These are phyloP conservation scores for Melopsittacus undulatus DNA, from an alignment of 2,797 vertebrate genomes.

Conservation along the genomic window DNA sequence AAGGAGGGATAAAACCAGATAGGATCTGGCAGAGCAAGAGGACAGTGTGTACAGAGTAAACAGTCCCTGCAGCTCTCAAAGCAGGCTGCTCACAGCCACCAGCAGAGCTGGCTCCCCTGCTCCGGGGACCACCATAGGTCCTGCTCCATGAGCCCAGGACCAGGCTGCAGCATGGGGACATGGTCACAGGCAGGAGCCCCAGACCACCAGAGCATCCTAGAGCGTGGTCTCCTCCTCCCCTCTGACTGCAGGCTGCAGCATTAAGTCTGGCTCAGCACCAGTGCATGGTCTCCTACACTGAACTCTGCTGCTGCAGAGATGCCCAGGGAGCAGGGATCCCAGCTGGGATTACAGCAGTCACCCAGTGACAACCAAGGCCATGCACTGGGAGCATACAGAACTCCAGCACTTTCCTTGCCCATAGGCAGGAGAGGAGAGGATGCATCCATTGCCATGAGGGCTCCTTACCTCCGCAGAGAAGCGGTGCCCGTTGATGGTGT, in stretches of 20 bases:
- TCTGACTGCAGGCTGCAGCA: neutral
- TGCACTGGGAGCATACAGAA: accelerated
- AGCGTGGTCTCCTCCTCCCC: neutral
- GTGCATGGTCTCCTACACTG: accelerated
- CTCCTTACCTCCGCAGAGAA: constrained; percentile 83
- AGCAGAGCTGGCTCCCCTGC: neutral
- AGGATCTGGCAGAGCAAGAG: neutral
- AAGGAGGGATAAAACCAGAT: constrained; percentile 1
- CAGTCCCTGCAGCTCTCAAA: neutral
- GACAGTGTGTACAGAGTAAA: constrained; percentile 43
- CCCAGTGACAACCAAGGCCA: neutral
- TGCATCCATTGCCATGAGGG: accelerated
- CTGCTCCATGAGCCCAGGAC: neutral
- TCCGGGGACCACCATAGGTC: accelerated
- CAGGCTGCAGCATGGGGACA: neutral
- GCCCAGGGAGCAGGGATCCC: neutral
- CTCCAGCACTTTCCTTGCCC: neutral
- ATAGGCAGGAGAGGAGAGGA: neutral
- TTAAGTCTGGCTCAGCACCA: neutral
- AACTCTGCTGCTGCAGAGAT: neutral
- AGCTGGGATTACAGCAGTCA: neutral
- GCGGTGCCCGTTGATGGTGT: constrained; percentile 75
- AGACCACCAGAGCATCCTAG: neutral
- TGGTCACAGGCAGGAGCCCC: accelerated
- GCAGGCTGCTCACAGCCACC: neutral